A percentile compares a stretch with the other conserved stretches of the same genome.
Conservation (phyloP, 2,113 vertebrate genomes). For the Trachemys scripta region DNA sequence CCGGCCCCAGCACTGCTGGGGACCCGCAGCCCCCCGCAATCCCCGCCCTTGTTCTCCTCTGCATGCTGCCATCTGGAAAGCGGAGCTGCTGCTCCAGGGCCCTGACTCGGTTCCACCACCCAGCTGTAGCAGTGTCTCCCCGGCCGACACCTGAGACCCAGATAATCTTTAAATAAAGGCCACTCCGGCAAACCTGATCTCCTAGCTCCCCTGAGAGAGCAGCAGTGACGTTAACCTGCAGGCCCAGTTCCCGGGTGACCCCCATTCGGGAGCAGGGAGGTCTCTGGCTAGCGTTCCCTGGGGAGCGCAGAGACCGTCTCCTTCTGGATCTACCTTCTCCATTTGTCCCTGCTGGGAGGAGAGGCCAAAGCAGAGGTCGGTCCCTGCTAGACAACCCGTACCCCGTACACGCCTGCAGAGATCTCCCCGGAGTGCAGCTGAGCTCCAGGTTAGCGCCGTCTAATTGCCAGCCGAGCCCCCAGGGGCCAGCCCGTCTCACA, state of each 20-base stretch:
- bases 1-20: no score
- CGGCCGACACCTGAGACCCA: neutral
- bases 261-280: neutral
- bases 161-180: neutral
- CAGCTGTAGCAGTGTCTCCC: no score
- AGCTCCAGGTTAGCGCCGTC: neutral
- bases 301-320: no score
- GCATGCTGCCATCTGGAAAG: fast-evolving
- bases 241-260: neutral
- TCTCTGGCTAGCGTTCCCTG: neutral
- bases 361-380: neutral
- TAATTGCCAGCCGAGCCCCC: neutral
- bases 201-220: neutral
- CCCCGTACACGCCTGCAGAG: neutral
- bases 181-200: neutral
- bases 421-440: neutral
- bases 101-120: neutral
- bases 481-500: neutral
- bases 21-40: neutral
- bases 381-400: no score
- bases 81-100: neutral
- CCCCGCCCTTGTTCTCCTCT: fast-evolving
- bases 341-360: fast-evolving
- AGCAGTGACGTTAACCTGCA: no score
- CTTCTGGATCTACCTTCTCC: neutral